Evolutionary conservation across 2,797 vertebrate genomes (phyloP).

Genomic region (Pipistrellus pipistrellus): DNA sequence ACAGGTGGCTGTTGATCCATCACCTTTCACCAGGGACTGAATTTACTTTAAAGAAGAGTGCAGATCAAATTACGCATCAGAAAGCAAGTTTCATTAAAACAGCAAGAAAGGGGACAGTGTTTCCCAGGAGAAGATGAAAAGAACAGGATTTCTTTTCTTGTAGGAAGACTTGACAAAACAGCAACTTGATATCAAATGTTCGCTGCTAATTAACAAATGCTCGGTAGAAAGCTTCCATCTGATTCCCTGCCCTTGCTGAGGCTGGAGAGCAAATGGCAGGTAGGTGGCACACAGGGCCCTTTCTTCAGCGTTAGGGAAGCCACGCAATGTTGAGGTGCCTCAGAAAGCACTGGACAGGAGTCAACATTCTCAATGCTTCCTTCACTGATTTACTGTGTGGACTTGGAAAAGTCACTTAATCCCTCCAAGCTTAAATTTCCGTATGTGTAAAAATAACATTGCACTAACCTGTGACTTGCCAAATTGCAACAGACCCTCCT

Average conservation of each 20-base stretch:
- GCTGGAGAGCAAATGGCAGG: slow-evolving; percentile 72
- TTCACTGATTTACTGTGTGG: slow-evolving; percentile 61
- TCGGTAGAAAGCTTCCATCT: slow-evolving; percentile 77
- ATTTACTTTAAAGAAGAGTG: slow-evolving; percentile 81
- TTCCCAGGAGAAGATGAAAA: slow-evolving; percentile 85
- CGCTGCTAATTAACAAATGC: slow-evolving; percentile 82
- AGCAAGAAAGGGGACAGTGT: slow-evolving; percentile 84
- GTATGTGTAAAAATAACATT: slow-evolving; percentile 46
- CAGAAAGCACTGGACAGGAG: slow-evolving; percentile 29
- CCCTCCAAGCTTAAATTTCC: slow-evolving; percentile 63
- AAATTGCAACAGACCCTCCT: background rate
- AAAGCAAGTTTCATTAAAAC: slow-evolving; percentile 82
- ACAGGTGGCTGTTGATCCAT: slow-evolving; percentile 78
- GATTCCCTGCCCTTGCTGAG: slow-evolving; percentile 63
- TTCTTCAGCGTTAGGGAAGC: slow-evolving; percentile 47
- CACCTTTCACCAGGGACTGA: slow-evolving; percentile 84
- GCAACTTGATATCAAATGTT: slow-evolving; percentile 83
- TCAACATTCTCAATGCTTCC: slow-evolving; percentile 54
- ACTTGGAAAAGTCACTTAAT: slow-evolving; percentile 70
- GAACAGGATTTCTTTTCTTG: slow-evolving; percentile 83
- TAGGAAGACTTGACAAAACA: slow-evolving; percentile 82
- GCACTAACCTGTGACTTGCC: slow-evolving; percentile 48
- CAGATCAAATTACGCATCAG: slow-evolving; percentile 81
- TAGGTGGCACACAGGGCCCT: slow-evolving; percentile 55
- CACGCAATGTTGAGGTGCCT: slow-evolving; percentile 13